These are phyloP conservation scores for Drosophila sturtevanti DNA, from an alignment of 1,140 invertebrate genomes.

Conservation along the genomic window DNA sequence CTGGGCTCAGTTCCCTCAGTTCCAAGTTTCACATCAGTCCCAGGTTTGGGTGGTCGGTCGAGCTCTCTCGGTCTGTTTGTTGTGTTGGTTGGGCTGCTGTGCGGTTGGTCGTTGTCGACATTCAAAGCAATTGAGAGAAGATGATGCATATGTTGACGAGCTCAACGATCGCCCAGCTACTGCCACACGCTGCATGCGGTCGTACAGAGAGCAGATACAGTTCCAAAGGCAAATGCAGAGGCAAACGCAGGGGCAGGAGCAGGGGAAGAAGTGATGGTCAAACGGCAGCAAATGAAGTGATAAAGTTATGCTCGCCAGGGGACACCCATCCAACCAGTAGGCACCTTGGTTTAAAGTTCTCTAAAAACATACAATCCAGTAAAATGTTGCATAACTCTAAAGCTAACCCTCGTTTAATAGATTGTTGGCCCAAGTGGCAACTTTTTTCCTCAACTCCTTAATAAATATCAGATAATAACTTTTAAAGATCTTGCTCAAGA, in stretches of 20 bases:
- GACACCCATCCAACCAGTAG: constrained; percentile 34
- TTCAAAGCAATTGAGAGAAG: constrained; percentile 30
- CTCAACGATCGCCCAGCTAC: constrained; percentile 53
- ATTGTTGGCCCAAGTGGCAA: too few species aligned
- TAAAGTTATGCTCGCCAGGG: constrained; percentile 76
- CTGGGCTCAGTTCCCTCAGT: constrained; percentile 27
- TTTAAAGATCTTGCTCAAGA: too few species aligned
- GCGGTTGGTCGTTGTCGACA: constrained; percentile 68
- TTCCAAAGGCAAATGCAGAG: background rate
- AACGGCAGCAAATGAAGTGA: constrained; percentile 78
- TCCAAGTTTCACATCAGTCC: constrained; percentile 21
- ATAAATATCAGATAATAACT: too few species aligned
- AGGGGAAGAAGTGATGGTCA: constrained; percentile 70
- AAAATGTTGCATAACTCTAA: too few species aligned
- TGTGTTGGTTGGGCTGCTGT: constrained; percentile 68
- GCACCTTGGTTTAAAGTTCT: constrained; percentile 11
- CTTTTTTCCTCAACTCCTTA: too few species aligned
- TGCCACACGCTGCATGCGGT: constrained; percentile 77
- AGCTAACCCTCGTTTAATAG: too few species aligned
- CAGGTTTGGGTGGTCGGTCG: constrained; percentile 54
- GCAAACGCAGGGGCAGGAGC: background rate
- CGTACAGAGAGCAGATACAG: constrained; percentile 20
- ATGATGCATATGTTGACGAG: constrained; percentile 72
- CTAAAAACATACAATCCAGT: too few species aligned
- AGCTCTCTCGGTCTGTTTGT: constrained; percentile 63